Base-by-base conservation (phyloP, 2,888 invertebrate species). In the Heliconius erato region DNA sequence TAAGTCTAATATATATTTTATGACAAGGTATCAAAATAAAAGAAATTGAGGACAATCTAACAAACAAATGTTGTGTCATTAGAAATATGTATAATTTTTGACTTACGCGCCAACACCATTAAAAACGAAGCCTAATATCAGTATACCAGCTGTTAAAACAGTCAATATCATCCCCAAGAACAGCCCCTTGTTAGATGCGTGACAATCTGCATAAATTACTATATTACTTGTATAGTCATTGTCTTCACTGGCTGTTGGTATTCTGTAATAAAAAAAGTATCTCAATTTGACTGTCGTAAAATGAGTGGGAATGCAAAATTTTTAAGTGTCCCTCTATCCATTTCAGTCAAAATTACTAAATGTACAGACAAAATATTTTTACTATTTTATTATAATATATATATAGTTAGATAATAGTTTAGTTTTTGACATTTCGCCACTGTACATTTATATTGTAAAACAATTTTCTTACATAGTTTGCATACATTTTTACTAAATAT, bases 121-220 rank as follows among this genome's bases (percentile, higher is more conserved):
- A 91, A 95, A 91, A 88, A 95, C 92, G 91, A 96, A 94, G 67
- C 96, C 93, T 63, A 96, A 89, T 83, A 96, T 96, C 54, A 96
- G 93, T 88, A 93, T 92, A 74, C 94, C 96, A 2, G 96, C 93
- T 26, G 96, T 94, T 11, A 96, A 44, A 5, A 97, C 90, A 81
- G 97, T 93, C 12, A 97, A 91, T 35, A 97, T 93, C n/a, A 97
- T 93, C 5, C 98, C 98, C 11, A 96, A 94, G 91, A 98, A 98
- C 40, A 98, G 93, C 3, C 98, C 98, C 83, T 97, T 97, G 93
- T 97, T 98, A 80, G 98, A 97, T 2, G 98, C 97, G 88, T 98
- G 97, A 89, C 98, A 98, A 92, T 98, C 98, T 1, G 97, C 97
- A 88, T 97, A 96, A 85, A 97, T 96, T 72, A 97, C 96, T 63